These are phyloP conservation scores for Crotalus horridus DNA, from an alignment of 2,113 vertebrate species.

Conservation along the genomic window DNA sequence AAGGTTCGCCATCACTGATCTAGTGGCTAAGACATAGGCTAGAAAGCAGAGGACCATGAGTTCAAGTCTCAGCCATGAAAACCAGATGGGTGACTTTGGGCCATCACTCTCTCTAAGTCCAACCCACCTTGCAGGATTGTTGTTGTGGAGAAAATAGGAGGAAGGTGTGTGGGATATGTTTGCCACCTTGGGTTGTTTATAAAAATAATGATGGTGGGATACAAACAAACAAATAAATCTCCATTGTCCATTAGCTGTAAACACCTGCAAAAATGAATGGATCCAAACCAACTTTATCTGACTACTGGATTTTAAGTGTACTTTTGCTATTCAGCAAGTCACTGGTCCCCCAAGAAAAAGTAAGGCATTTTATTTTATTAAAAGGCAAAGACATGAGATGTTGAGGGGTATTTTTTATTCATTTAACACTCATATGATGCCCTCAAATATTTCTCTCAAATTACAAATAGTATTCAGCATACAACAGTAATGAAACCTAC, in stretches of 20 bases:
- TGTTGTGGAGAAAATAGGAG: too few species aligned
- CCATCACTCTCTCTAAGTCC: too few species aligned
- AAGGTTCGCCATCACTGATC: neutral
- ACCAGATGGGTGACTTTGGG: too few species aligned
- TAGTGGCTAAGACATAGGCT: neutral
- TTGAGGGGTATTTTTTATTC: neutral
- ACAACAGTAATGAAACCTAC: neutral
- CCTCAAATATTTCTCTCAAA: neutral
- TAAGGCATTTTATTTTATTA: neutral
- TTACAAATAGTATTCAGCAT: neutral
- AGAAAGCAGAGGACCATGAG: too few species aligned
- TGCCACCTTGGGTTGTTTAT: neutral
- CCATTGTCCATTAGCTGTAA: neutral
- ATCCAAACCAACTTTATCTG: neutral
- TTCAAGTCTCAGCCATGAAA: too few species aligned
- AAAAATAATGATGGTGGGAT: neutral
- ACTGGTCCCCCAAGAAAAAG: neutral
- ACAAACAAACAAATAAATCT: neutral
- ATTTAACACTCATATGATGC: neutral
- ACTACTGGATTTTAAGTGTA: neutral
- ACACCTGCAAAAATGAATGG: neutral
- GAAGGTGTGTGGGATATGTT: neutral
- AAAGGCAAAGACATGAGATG: neutral
- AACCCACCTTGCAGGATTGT: too few species aligned
- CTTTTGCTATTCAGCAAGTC: neutral